Evolutionary conservation across 2,797 vertebrate species (phyloP).

Genomic region (Oryzias dopingdopingensis): DNA sequence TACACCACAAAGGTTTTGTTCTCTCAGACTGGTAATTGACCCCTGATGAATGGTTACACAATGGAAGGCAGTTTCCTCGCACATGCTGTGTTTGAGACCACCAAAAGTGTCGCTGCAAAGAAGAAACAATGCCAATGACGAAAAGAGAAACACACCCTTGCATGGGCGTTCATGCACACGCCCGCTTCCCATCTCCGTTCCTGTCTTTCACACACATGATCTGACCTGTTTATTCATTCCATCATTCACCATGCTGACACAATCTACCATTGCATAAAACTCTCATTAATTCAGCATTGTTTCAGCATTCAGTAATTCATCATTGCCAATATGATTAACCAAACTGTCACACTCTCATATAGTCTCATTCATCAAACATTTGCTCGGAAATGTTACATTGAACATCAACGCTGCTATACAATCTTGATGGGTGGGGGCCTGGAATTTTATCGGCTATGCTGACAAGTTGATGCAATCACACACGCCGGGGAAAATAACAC

Average conservation of each 20-base stretch:
- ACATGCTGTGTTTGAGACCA: slow-evolving; percentile 25
- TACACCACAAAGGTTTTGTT: slow-evolving; percentile 36
- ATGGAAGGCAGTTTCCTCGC: slow-evolving; percentile 16
- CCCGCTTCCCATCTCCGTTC: too few species aligned
- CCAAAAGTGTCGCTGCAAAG: slow-evolving; percentile 38
- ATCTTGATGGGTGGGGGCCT: slow-evolving; percentile 14
- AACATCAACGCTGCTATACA: slow-evolving; percentile 24
- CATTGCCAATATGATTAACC: slow-evolving; percentile 67
- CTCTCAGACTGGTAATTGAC: slow-evolving; percentile 44
- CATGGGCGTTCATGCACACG: background rate
- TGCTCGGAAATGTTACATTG: slow-evolving; percentile 47
- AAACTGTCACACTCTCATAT: slow-evolving; percentile 58
- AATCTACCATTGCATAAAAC: slow-evolving; percentile 60
- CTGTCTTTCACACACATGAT: background rate
- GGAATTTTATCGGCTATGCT: slow-evolving; percentile 13
- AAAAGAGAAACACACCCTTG: slow-evolving; percentile 8
- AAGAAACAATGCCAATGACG: slow-evolving; percentile 21
- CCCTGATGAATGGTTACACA: slow-evolving; percentile 41
- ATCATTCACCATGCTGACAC: slow-evolving; percentile 57
- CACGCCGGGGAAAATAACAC: slow-evolving; percentile 8
- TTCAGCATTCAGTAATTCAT: slow-evolving; percentile 65
- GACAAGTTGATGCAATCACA: slow-evolving; percentile 19
- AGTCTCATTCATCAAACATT: slow-evolving; percentile 63
- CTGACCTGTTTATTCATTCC: slow-evolving; percentile 43
- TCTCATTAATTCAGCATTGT: slow-evolving; percentile 64